Evolutionary conservation across 2,113 vertebrate genomes (phyloP).

Genomic region (Pachycephala philippinensis): DNA sequence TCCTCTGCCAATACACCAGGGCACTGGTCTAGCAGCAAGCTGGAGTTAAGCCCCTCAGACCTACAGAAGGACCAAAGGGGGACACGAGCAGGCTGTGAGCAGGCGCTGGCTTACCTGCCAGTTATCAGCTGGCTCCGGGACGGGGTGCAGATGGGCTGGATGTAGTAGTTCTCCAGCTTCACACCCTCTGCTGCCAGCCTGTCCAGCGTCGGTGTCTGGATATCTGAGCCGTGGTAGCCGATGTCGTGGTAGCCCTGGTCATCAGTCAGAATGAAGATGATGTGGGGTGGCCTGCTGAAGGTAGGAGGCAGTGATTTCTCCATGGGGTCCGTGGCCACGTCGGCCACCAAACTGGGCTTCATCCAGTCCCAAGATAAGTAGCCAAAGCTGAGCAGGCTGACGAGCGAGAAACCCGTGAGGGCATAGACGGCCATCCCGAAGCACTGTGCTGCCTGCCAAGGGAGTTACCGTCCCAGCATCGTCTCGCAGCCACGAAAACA

Average conservation of each 20-base stretch:
- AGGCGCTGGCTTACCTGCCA: slow-evolving; percentile 81
- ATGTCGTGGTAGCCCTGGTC: slow-evolving; percentile 96
- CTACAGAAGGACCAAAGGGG: background rate
- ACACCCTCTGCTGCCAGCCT: slow-evolving; percentile 91
- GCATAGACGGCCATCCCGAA: slow-evolving; percentile 82
- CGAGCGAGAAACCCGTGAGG: slow-evolving; percentile 87
- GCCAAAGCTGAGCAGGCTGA: slow-evolving; percentile 92
- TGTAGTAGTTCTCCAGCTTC: slow-evolving; percentile 96
- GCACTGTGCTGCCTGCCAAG: background rate
- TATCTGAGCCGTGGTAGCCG: slow-evolving; percentile 92
- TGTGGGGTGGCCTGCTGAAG: slow-evolving; percentile 81
- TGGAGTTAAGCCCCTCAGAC: background rate
- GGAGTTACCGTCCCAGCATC: background rate
- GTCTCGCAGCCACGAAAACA: background rate
- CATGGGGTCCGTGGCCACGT: slow-evolving; percentile 59
- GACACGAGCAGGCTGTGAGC: background rate
- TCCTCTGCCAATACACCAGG: background rate
- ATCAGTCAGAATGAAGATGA: slow-evolving; percentile 95
- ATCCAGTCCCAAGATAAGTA: slow-evolving; percentile 94
- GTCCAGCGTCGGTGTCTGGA: slow-evolving; percentile 91
- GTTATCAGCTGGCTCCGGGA: slow-evolving; percentile 96
- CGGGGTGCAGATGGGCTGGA: slow-evolving; percentile 97
- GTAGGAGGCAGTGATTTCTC: slow-evolving; percentile 39
- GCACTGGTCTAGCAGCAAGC: accelerated
- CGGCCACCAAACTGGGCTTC: slow-evolving; percentile 84